These are phyloP conservation scores for Trichoplusia ni DNA, from an alignment of 1,140 invertebrate genomes.

Conservation along the genomic window DNA sequence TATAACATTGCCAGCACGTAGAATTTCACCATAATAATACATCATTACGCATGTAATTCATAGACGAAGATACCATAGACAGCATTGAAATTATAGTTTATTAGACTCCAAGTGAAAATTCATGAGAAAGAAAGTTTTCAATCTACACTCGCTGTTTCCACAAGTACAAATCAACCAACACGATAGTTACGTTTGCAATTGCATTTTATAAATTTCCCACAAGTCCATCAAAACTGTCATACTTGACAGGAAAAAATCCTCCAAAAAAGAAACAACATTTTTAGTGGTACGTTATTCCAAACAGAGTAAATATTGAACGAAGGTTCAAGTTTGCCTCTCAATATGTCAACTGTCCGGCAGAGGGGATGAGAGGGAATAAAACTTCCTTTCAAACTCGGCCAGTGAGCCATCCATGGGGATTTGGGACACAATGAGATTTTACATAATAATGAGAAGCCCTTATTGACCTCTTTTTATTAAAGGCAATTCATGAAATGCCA, in stretches of 20 bases:
- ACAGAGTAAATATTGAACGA: slow-evolving; percentile 67
- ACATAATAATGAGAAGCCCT: slow-evolving; percentile 63
- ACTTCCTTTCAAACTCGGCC: slow-evolving; percentile 48
- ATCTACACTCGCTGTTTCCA: no score
- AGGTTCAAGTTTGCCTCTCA: slow-evolving; percentile 58
- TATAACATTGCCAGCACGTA: no score
- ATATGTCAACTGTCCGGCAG: slow-evolving; percentile 63
- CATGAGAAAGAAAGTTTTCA: no score
- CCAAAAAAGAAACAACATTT: slow-evolving; percentile 11
- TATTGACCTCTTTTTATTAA: slow-evolving; percentile 50
- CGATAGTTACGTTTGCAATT: no score
- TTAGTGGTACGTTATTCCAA: slow-evolving; percentile 28
- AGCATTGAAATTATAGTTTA: no score
- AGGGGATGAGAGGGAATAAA: slow-evolving; percentile 47
- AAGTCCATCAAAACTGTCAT: no score
- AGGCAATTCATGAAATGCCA: slow-evolving; percentile 17
- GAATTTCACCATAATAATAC: no score
- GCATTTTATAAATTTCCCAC: no score
- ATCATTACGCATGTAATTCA: no score
- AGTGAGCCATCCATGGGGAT: slow-evolving; percentile 52
- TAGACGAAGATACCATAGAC: no score
- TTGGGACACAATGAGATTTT: slow-evolving; percentile 63
- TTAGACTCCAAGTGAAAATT: no score
- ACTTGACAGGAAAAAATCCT: slow-evolving; percentile 7
- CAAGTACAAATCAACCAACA: no score